A percentile compares a stretch with the other conserved stretches of the same genome.
These are phyloP conservation scores for Argynnis bischoffii DNA, from an alignment of 2,888 invertebrate genomes.

Conservation along the genomic window DNA sequence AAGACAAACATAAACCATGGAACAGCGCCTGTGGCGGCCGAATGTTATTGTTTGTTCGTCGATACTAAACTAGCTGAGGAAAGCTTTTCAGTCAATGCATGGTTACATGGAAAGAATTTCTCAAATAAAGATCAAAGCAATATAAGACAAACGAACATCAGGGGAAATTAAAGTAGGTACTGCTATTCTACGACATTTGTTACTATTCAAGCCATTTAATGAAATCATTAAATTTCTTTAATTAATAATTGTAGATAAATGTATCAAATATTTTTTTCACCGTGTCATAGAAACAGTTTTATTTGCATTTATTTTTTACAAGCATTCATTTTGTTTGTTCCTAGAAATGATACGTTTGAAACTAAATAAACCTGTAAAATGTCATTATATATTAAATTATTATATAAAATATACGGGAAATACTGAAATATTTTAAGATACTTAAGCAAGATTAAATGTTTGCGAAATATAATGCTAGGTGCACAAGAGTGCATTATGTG, in stretches of 20 bases:
- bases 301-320: too few species aligned
- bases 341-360: too few species aligned
- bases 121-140: not conserved
- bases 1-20: constrained; percentile 70
- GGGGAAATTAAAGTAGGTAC: too few species aligned
- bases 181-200: too few species aligned
- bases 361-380: not conserved
- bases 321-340: too few species aligned
- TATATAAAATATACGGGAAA: not conserved
- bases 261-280: too few species aligned
- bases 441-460: constrained; percentile 34
- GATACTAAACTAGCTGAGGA: constrained; percentile 58
- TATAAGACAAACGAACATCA: too few species aligned
- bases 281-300: too few species aligned
- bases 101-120: not conserved
- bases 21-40: constrained; percentile 61
- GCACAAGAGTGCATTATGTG: constrained; percentile 49
- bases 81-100: not conserved
- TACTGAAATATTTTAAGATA: constrained; percentile 22
- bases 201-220: too few species aligned
- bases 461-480: constrained; percentile 37
- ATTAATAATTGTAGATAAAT: too few species aligned
- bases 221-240: too few species aligned
- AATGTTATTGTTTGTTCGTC: constrained; percentile 77
- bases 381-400: not conserved